A percentile compares a stretch with the other conserved stretches of the same genome.
These are phyloP conservation scores for Xyrauchen texanus DNA, from an alignment of 2,113 vertebrate genomes.

Conservation along the genomic window DNA sequence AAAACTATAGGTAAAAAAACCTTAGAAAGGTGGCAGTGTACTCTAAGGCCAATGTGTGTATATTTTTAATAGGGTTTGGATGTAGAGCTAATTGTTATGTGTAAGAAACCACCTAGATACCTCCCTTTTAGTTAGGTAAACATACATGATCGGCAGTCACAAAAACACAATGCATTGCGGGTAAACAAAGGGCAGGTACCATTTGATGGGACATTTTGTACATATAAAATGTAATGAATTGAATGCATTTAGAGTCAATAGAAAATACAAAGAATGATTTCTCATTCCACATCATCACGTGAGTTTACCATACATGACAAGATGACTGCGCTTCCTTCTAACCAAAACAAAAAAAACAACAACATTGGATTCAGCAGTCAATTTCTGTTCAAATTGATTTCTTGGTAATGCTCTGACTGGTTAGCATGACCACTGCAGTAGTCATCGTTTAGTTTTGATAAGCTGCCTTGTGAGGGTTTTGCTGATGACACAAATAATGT, in stretches of 20 bases:
- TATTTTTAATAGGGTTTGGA: neutral
- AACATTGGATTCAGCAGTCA: too few relatives aligned
- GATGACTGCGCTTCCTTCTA: too few relatives aligned
- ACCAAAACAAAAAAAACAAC: too few relatives aligned
- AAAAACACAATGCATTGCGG: conserved; percentile 5
- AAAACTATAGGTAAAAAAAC: too few relatives aligned
- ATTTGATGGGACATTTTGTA: neutral
- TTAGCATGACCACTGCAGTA: neutral
- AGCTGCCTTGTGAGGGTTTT: too few relatives aligned
- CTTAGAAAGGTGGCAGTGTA: neutral
- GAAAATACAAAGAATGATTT: neutral
- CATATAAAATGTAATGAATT: neutral
- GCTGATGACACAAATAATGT: too few relatives aligned
- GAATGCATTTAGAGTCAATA: neutral
- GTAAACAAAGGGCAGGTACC: conserved; percentile 29
- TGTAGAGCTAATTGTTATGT: conserved; percentile 18
- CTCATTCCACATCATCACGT: neutral
- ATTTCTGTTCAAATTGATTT: neutral
- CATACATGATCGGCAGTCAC: neutral
- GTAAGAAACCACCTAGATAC: conserved; percentile 27
- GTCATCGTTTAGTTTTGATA: too few relatives aligned
- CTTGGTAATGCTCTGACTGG: neutral
- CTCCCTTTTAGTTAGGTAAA: conserved; percentile 10
- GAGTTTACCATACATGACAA: neutral
- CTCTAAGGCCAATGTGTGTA: neutral